Percentiles rank a stretch among this genome's conserved stretches.
Conservation (phyloP, 2,888 invertebrate genomes). For the Limnephilus rhombicus region DNA sequence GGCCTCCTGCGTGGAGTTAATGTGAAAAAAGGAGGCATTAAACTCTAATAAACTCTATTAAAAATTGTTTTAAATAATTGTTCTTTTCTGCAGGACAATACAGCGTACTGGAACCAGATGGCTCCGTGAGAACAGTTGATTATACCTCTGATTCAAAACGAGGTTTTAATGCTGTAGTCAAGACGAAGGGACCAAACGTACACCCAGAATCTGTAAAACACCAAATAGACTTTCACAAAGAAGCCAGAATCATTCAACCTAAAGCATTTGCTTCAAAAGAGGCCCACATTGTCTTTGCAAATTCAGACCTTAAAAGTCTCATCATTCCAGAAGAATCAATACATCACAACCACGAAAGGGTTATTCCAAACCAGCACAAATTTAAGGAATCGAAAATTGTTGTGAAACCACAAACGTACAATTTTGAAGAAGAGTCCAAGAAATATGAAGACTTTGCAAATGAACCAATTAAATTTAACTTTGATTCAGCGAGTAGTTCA, state of each 20-base stretch:
- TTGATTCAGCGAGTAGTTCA: not conserved
- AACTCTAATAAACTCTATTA: no score
- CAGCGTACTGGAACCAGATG: conserved; percentile 83
- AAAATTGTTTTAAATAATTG: not conserved
- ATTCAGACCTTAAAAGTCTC: conserved; percentile 70
- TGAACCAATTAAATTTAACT: conserved; percentile 45
- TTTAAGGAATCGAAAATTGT: conserved; percentile 46
- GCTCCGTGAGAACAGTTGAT: conserved; percentile 79
- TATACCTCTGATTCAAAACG: conserved; percentile 79
- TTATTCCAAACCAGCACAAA: conserved; percentile 35
- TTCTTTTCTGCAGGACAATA: conserved; percentile 76
- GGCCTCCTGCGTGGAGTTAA: no score
- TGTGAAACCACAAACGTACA: conserved; percentile 55
- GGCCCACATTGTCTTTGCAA: conserved; percentile 58
- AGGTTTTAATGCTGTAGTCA: conserved; percentile 79
- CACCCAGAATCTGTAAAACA: conserved; percentile 68
- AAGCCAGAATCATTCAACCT: conserved; percentile 15
- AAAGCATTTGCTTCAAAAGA: conserved; percentile 47
- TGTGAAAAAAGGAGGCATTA: no score
- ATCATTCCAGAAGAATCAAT: conserved; percentile 43
- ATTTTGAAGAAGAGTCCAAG: conserved; percentile 39
- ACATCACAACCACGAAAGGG: conserved; percentile 29
- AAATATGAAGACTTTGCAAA: conserved; percentile 32
- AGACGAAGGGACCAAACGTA: conserved; percentile 73
- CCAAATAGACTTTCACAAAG: conserved; percentile 52